Evolutionary conservation across 2,797 vertebrate species (phyloP).

Genomic region (Micropoecilia bifurca): DNA sequence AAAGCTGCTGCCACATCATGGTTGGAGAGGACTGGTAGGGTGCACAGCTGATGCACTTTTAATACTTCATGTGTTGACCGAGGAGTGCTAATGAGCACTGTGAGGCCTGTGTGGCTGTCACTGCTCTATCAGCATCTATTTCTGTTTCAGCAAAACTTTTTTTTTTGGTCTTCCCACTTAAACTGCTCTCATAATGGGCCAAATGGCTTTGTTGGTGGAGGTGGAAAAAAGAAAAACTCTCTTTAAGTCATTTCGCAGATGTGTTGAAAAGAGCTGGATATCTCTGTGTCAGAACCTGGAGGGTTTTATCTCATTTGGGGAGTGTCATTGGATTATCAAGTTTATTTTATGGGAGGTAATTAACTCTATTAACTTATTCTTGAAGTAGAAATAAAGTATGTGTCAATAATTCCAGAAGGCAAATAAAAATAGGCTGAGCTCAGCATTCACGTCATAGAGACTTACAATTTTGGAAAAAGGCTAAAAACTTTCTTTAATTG

Average conservation of each 20-base stretch:
- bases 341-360: neutral
- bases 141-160: slow-evolving; percentile 43
- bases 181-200: slow-evolving; percentile 39
- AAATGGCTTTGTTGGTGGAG: slow-evolving; percentile 44
- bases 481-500: neutral
- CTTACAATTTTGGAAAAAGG: neutral
- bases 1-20: slow-evolving; percentile 62
- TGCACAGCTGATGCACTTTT: slow-evolving; percentile 48
- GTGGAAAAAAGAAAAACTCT: neutral
- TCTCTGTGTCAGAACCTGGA: neutral
- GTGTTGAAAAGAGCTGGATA: slow-evolving; percentile 24
- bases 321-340: neutral
- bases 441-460: neutral
- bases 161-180: slow-evolving; percentile 45
- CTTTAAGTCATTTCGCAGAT: slow-evolving; percentile 25
- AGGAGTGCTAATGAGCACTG: slow-evolving; percentile 69
- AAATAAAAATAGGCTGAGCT: neutral
- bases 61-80: slow-evolving; percentile 69
- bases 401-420: neutral
- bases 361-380: neutral
- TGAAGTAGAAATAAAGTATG: neutral
- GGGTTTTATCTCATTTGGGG: neutral
- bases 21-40: slow-evolving; percentile 44
- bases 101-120: slow-evolving; percentile 47
- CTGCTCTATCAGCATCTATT: slow-evolving; percentile 51